Percentiles rank a stretch among this genome's conserved stretches.
These are phyloP conservation scores for Pseudomugil tenellus DNA, from an alignment of 2,797 vertebrate genomes.

Conservation along the genomic window DNA sequence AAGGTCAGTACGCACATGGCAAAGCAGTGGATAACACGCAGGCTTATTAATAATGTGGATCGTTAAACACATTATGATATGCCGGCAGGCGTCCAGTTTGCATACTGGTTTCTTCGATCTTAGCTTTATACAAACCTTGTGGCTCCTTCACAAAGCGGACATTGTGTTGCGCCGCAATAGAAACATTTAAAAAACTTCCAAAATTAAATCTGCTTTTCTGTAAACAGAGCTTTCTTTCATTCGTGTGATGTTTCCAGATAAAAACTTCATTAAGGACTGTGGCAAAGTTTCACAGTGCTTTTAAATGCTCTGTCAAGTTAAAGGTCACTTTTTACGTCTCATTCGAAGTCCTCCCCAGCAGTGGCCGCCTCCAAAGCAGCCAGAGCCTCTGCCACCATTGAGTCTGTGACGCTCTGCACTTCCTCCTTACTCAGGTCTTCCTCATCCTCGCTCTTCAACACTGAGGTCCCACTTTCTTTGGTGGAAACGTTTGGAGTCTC, in stretches of 20 bases:
- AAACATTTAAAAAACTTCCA: slow-evolving; percentile 42
- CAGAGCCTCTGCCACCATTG: slow-evolving; percentile 92
- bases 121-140: slow-evolving; percentile 20
- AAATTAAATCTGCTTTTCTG: slow-evolving; percentile 39
- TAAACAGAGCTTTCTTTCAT: slow-evolving; percentile 68
- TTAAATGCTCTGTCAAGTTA: background rate
- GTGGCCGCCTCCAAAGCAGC: slow-evolving; percentile 94
- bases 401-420: slow-evolving; percentile 81
- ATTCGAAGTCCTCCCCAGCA: slow-evolving; percentile 89
- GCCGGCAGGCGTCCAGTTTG: slow-evolving; percentile 48
- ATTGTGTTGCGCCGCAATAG: slow-evolving; percentile 3
- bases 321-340: slow-evolving; percentile 24
- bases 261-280: slow-evolving; percentile 18
- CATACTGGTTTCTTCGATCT: slow-evolving; percentile 29
- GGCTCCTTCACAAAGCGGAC: slow-evolving; percentile 45
- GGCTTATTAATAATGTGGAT: slow-evolving; percentile 41
- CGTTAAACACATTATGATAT: slow-evolving; percentile 36
- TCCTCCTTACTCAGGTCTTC: slow-evolving; percentile 54
- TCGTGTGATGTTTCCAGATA: slow-evolving; percentile 1
- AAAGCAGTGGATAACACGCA: slow-evolving; percentile 1
- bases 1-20: slow-evolving; percentile 26
- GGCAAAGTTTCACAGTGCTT: slow-evolving; percentile 17
- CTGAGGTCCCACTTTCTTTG: slow-evolving; percentile 61
- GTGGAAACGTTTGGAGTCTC: slow-evolving; percentile 60
- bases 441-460: slow-evolving; percentile 62